phyloP scores from a whole-genome alignment of 2,113 vertebrate genomes.

The Gymnogyps californianus region DNA sequence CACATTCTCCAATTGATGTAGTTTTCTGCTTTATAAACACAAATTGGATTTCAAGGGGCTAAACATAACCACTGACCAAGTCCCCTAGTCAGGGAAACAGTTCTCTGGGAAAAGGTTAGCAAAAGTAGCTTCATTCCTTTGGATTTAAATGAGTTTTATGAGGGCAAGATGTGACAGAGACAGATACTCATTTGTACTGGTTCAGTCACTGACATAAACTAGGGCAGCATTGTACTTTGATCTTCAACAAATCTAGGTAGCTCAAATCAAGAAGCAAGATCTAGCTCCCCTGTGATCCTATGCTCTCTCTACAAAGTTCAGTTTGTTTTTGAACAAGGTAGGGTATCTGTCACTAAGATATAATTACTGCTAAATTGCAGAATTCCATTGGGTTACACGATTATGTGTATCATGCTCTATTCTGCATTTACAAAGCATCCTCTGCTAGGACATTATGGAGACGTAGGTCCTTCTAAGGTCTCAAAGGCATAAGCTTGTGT shows the following conservation, averaged over 20 bases:
- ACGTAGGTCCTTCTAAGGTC: neutral
- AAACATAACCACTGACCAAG: neutral
- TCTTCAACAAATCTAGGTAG: neutral
- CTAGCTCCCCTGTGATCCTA: neutral
- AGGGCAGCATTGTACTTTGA: neutral
- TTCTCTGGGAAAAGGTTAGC: neutral
- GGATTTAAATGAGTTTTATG: neutral
- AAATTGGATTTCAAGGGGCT: neutral
- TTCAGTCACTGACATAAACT: neutral
- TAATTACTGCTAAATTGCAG: neutral
- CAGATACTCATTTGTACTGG: neutral
- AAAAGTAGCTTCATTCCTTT: neutral
- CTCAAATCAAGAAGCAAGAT: neutral
- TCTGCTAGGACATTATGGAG: neutral
- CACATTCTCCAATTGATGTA: neutral
- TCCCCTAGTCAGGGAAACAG: neutral
- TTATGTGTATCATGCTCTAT: rapidly evolving
- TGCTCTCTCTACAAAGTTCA: neutral
- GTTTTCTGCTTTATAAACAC: neutral
- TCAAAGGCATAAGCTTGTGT: neutral
- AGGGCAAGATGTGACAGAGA: neutral
- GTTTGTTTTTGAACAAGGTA: neutral
- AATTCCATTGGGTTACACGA: neutral
- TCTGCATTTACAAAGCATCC: neutral
- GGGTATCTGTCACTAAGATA: neutral